These are phyloP conservation scores for Bombus sibiricus DNA, from an alignment of 1,140 invertebrate species.

Conservation along the genomic window DNA sequence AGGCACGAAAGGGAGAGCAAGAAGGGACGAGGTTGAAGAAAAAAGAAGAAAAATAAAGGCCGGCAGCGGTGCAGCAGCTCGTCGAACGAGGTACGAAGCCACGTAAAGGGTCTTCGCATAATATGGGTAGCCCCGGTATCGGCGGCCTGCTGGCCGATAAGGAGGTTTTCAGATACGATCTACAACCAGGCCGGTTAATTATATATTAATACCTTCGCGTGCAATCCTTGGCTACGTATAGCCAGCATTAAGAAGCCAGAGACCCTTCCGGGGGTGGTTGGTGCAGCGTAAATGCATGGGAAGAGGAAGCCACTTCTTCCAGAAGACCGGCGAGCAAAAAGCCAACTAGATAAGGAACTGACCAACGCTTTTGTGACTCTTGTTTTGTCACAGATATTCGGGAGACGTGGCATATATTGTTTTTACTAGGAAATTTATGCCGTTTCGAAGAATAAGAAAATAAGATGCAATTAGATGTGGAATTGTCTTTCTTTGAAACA, in stretches of 20 bases:
- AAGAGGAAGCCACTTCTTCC: conserved; percentile 38
- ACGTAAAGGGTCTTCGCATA: conserved; percentile 66
- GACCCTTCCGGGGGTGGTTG: conserved; percentile 48
- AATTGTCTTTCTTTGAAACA: too few relatives aligned
- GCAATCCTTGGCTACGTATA: conserved; percentile 73
- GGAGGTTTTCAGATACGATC: conserved; percentile 78
- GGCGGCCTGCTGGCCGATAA: conserved; percentile 74
- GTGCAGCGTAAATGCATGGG: conserved; percentile 34
- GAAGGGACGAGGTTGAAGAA: neutral
- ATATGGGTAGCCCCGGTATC: conserved; percentile 68
- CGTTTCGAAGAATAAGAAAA: too few relatives aligned
- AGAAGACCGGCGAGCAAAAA: conserved; percentile 6
- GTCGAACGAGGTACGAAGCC: conserved; percentile 57
- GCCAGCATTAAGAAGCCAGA: conserved; percentile 61
- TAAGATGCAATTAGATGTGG: too few relatives aligned
- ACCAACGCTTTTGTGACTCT: too few relatives aligned
- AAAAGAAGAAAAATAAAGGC: conserved; percentile 30
- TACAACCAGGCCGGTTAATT: conserved; percentile 80
- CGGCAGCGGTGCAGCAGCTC: conserved; percentile 33
- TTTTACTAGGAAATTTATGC: too few relatives aligned
- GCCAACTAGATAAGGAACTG: neutral
- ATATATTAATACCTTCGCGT: conserved; percentile 82
- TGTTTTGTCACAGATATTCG: too few relatives aligned
- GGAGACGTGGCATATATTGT: too few relatives aligned
- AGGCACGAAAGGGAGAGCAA: conserved; percentile 6